Evolutionary conservation across 2,113 vertebrate genomes (phyloP).

Genomic region (Oncorhynchus kisutch): DNA sequence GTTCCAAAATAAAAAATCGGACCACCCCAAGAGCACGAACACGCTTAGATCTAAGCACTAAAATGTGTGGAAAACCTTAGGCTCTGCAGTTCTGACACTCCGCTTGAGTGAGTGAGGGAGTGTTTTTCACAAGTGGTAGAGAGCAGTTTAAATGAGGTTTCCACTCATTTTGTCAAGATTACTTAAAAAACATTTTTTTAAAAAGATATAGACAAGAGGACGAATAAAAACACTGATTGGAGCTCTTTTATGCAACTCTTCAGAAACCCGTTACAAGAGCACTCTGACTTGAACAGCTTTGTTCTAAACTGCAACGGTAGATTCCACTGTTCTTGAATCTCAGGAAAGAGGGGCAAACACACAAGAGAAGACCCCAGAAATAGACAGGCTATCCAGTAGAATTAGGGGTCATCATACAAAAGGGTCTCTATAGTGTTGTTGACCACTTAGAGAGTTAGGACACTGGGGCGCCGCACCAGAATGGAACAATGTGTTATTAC

Average conservation of each 20-base stretch:
- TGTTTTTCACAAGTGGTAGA: not conserved
- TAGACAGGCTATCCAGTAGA: conserved; percentile 10
- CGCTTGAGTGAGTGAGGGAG: not conserved
- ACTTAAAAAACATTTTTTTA: no score
- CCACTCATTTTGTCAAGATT: not conserved
- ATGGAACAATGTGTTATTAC: conserved; percentile 11
- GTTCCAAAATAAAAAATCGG: no score
- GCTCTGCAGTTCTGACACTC: not conserved
- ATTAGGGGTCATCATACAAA: conserved; percentile 15
- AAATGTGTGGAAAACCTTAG: not conserved
- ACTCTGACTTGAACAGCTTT: not conserved
- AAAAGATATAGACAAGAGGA: not conserved
- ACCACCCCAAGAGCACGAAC: no score
- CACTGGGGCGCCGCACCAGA: not conserved
- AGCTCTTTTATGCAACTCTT: no score
- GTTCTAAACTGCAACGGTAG: not conserved
- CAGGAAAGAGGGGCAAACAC: not conserved
- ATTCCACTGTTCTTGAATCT: not conserved
- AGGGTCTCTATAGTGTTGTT: not conserved
- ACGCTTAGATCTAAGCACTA: no score
- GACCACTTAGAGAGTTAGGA: not conserved
- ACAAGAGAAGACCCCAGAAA: conserved; percentile 3
- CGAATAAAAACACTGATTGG: no score
- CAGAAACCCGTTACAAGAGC: not conserved
- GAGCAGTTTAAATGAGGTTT: not conserved